Percentiles rank a stretch among this genome's conserved stretches.
These are phyloP conservation scores for Brachionus plicatilis DNA, from an alignment of 1,140 invertebrate species.

Conservation along the genomic window DNA sequence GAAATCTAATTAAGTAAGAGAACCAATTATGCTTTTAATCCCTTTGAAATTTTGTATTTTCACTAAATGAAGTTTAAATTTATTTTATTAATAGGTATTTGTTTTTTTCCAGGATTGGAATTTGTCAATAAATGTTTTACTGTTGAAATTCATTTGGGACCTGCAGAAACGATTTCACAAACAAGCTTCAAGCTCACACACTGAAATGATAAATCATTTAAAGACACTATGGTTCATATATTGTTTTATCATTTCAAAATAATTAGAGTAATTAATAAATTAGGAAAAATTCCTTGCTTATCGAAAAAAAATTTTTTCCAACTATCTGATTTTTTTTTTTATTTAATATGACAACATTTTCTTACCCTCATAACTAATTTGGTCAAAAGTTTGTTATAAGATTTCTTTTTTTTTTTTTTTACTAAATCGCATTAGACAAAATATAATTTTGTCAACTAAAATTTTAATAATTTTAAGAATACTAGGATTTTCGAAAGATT, in stretches of 20 bases:
- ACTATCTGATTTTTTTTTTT: not conserved
- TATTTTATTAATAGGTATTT: not conserved
- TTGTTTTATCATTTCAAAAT: slow-evolving; percentile 2
- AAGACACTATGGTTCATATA: not conserved
- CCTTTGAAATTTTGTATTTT: not conserved
- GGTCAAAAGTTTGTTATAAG: no score
- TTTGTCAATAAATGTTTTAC: not conserved
- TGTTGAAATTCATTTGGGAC: not conserved
- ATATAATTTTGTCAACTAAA: not conserved
- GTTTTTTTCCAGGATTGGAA: not conserved
- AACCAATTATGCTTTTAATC: not conserved
- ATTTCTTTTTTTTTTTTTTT: not conserved
- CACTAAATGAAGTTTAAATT: not conserved
- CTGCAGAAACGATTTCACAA: not conserved
- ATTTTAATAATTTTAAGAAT: not conserved
- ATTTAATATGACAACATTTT: not conserved
- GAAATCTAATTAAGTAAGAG: not conserved
- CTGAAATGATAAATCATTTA: not conserved
- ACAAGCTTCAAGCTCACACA: not conserved
- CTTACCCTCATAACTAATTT: not conserved
- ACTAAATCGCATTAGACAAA: not conserved
- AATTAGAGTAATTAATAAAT: not conserved
- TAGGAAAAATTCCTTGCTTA: not conserved
- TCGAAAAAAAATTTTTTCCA: not conserved
- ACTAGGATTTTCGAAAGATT: no score